Percentiles rank a stretch among this genome's conserved stretches.
phyloP scores from a whole-genome alignment of 1,140 invertebrate genomes.

The Caenorhabditis tropicalis region DNA sequence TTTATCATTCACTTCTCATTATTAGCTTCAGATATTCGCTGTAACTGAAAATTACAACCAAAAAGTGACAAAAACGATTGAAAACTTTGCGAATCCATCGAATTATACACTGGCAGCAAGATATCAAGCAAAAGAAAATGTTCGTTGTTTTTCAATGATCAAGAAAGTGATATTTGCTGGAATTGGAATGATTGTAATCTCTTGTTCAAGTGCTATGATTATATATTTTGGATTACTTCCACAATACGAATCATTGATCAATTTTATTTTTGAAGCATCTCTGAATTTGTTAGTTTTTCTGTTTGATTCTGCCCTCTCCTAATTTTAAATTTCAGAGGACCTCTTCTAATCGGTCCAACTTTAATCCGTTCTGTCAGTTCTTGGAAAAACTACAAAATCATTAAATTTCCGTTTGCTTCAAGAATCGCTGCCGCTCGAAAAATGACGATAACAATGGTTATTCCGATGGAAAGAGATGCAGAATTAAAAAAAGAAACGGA shows the following conservation, averaged over 20 bases:
- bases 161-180: slow-evolving; percentile 17
- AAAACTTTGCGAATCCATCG: neutral
- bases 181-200: neutral
- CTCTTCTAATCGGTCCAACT: neutral
- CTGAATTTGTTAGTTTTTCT: neutral
- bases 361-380: neutral
- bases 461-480: neutral
- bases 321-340: neutral
- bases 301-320: neutral
- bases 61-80: neutral
- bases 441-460: neutral
- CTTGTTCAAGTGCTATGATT: neutral
- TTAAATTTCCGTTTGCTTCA: neutral
- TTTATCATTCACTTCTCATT: neutral
- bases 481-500: neutral
- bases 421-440: neutral
- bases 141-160: slow-evolving; percentile 10
- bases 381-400: neutral
- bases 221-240: neutral
- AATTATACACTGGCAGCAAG: neutral
- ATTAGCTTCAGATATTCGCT: neutral
- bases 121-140: slow-evolving; percentile 19
- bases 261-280: neutral
- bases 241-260: neutral
- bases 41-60: slow-evolving; percentile 25